Evolutionary conservation across 1,140 invertebrate genomes (phyloP), one percentile per base, ranked within the genome.

Genomic region (Drosophila virilis): DNA sequence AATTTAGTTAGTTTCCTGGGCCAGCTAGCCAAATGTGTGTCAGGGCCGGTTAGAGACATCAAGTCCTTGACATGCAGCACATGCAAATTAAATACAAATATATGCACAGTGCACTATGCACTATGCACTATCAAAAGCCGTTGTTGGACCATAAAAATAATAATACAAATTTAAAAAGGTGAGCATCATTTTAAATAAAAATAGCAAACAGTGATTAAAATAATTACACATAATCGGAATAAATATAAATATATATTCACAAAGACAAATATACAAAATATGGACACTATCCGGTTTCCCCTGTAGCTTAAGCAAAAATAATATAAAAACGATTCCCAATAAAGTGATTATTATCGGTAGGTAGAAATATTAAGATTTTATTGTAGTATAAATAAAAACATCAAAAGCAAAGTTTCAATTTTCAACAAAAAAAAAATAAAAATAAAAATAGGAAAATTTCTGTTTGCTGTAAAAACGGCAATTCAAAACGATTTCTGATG

Each of bases 401-500:
- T 67, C 64, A 50, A 42, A 12, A 42, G 45, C 37, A 85, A 65
- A 68, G 68, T 86, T 88, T 77, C 72, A 74, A 82, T 82, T 86
- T 77, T 78, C 67, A 69, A 71, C 64, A 74, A 58, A 55, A 70
- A 54, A 50, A 71, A 67, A 74, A 58, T 55, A 70, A 54, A 50
- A 38, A 6, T 7, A 35, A 17, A 28, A 57, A 15, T 22, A 22
- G 32, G 0, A 28, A 33, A 55, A 17, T 75, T 58, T 66, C 22
- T 55, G 55, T 85, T 74, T 46, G 43, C 45, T 67, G 71, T 73
- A 88, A 74, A 82, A 77, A 76, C 69, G 78, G 81, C 83, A 79
- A 71, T 83, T 82, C 83, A 79, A 76, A 88, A 78, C 81, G 83
- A 86, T 82, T 86, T 88, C 69, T 57, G 48, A 45, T 78, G 83